Evolutionary conservation across 2,797 vertebrate species (phyloP).

Genomic region (Coluber constrictor): DNA sequence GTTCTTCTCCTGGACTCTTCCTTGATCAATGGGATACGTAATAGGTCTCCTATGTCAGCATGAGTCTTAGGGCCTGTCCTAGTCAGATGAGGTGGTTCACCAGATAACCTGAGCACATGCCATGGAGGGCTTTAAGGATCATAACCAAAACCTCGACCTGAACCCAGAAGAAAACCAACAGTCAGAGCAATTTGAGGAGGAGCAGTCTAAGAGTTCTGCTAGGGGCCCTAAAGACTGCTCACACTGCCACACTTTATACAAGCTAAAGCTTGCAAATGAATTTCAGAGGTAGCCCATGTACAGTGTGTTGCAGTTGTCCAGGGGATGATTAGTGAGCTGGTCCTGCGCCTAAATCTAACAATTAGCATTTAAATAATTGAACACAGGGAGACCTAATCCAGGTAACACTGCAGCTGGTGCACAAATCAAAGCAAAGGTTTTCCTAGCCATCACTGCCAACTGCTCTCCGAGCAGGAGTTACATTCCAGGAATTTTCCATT

Average conservation of each 20-base stretch:
- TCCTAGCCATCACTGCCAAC: neutral
- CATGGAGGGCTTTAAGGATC: neutral
- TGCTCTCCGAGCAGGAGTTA: neutral
- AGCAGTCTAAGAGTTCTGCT: neutral
- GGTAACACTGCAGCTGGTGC: neutral
- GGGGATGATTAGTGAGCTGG: neutral
- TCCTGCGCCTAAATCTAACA: too few relatives aligned
- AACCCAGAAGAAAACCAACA: neutral
- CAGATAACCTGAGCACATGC: neutral
- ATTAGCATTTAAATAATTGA: neutral
- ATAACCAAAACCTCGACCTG: neutral
- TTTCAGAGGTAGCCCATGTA: neutral
- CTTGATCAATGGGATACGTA: neutral
- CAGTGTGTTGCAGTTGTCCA: neutral
- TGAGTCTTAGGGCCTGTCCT: neutral
- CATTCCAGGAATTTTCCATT: neutral
- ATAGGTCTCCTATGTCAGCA: neutral
- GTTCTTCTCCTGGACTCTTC: neutral
- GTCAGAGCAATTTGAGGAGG: neutral
- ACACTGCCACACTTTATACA: too few relatives aligned
- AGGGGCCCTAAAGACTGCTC: neutral
- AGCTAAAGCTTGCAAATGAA: neutral
- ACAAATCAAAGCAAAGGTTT: neutral
- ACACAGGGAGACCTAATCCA: neutral
- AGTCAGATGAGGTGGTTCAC: neutral